Evolutionary conservation across 2,797 vertebrate genomes (phyloP).

Genomic region (Lacerta agilis): DNA sequence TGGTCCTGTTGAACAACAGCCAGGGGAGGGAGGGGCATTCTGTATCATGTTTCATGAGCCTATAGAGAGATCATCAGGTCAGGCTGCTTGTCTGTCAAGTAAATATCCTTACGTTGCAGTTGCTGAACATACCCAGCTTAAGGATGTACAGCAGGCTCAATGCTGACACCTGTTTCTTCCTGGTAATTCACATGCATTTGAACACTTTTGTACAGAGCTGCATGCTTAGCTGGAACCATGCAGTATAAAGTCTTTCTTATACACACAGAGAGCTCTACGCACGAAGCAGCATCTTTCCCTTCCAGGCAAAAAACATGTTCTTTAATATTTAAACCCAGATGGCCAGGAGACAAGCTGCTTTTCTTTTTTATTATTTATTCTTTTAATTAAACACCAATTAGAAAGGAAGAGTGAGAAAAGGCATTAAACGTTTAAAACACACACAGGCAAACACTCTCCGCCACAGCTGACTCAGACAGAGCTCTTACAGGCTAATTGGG

Average conservation of each 20-base stretch:
- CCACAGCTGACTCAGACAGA: constrained; percentile 12
- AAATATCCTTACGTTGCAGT: neutral
- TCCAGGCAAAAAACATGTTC: constrained; percentile 17
- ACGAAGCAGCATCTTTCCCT: neutral
- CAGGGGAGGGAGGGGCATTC: neutral
- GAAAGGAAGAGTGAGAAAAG: constrained; percentile 26
- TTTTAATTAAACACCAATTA: constrained; percentile 41
- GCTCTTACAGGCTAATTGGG: constrained; percentile 35
- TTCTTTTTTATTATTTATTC: constrained; percentile 32
- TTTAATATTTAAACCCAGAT: constrained; percentile 37
- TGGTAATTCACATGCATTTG: neutral
- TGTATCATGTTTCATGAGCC: neutral
- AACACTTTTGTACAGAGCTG: neutral
- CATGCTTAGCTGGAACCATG: neutral
- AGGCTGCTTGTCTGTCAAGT: neutral
- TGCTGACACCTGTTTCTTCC: neutral
- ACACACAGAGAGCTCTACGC: neutral
- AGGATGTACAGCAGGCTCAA: neutral
- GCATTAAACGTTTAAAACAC: constrained; percentile 20
- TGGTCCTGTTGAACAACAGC: neutral
- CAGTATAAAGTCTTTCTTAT: neutral
- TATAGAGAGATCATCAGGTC: neutral
- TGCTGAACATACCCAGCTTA: neutral
- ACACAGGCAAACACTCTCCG: neutral
- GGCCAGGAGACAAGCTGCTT: constrained; percentile 32